Percentiles rank a stretch among this genome's conserved stretches.
Evolutionary conservation across 2,797 vertebrate genomes (phyloP).

Genomic region (Chanos chanos): DNA sequence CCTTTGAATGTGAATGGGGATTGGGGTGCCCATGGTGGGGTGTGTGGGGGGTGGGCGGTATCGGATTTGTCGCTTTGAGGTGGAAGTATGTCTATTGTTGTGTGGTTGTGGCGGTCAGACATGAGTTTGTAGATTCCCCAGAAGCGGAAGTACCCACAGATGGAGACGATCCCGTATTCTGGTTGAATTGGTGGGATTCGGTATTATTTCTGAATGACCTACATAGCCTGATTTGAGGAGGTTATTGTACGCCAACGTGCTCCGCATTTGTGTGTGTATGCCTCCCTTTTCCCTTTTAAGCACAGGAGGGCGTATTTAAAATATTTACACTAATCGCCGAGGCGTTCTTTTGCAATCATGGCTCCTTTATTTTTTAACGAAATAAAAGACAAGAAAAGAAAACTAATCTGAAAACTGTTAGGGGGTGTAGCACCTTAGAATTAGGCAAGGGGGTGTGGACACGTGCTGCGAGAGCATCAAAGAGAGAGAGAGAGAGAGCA

Average conservation of each 20-base stretch:
- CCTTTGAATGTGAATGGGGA: constrained; percentile 35
- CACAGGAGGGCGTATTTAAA: not conserved
- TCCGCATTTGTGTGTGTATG: constrained; percentile 13
- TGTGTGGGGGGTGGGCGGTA: constrained; percentile 20
- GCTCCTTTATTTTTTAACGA: too few relatives aligned
- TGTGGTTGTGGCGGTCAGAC: not conserved
- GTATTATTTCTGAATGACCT: constrained; percentile 26
- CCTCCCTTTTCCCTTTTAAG: too few relatives aligned
- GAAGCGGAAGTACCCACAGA: not conserved
- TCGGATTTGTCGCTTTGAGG: constrained; percentile 26
- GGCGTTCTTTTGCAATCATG: too few relatives aligned
- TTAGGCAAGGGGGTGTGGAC: too few relatives aligned
- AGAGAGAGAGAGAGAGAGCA: too few relatives aligned
- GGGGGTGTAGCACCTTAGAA: too few relatives aligned
- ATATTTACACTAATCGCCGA: too few relatives aligned
- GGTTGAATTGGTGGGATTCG: not conserved
- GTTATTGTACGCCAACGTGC: constrained; percentile 6
- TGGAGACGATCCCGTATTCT: not conserved
- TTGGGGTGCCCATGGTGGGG: constrained; percentile 16
- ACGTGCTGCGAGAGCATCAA: too few relatives aligned
- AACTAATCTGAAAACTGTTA: too few relatives aligned
- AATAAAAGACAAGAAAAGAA: too few relatives aligned
- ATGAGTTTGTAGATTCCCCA: constrained; percentile 9
- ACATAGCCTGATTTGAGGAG: constrained; percentile 21
- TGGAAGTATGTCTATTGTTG: constrained; percentile 32